A percentile compares a stretch with the other conserved stretches of the same genome.
These are phyloP conservation scores for Hylaeus volcanicus DNA, from an alignment of 1,140 invertebrate species.

Conservation along the genomic window DNA sequence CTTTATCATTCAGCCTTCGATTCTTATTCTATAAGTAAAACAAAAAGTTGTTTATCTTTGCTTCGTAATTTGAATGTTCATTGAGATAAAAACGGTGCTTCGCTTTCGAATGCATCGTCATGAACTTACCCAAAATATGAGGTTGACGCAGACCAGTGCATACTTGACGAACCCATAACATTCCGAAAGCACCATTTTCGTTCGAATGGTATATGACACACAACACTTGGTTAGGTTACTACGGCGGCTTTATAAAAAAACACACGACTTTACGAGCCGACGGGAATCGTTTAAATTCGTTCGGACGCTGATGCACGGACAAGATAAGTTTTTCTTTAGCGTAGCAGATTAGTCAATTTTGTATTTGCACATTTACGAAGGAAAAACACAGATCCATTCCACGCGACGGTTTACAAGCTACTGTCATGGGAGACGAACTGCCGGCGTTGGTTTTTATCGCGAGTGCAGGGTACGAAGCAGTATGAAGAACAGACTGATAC, in stretches of 20 bases:
- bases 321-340: not conserved
- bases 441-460: slow-evolving; percentile 23
- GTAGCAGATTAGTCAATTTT: not conserved
- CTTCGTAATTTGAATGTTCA: too few species aligned
- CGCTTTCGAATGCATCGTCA: too few species aligned
- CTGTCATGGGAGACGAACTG: slow-evolving; percentile 43
- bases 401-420: slow-evolving; percentile 60
- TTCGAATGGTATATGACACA: slow-evolving; percentile 7
- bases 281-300: slow-evolving; percentile 13
- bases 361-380: not conserved
- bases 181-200: slow-evolving; percentile 83
- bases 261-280: not conserved
- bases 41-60: too few species aligned
- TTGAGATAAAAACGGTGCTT: too few species aligned
- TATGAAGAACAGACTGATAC: slow-evolving; percentile 18
- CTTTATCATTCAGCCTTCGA: too few species aligned
- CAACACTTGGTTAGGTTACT: slow-evolving; percentile 26
- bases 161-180: slow-evolving; percentile 87
- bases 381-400: slow-evolving; percentile 25
- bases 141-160: slow-evolving; percentile 85
- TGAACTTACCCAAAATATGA: slow-evolving; percentile 83
- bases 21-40: too few species aligned
- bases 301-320: not conserved
- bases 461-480: slow-evolving; percentile 2
- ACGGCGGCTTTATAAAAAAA: not conserved